Evolutionary conservation across 2,797 vertebrate species (phyloP), one percentile per base, ranked within the genome.

Genomic region (Lacerta viridis): DNA sequence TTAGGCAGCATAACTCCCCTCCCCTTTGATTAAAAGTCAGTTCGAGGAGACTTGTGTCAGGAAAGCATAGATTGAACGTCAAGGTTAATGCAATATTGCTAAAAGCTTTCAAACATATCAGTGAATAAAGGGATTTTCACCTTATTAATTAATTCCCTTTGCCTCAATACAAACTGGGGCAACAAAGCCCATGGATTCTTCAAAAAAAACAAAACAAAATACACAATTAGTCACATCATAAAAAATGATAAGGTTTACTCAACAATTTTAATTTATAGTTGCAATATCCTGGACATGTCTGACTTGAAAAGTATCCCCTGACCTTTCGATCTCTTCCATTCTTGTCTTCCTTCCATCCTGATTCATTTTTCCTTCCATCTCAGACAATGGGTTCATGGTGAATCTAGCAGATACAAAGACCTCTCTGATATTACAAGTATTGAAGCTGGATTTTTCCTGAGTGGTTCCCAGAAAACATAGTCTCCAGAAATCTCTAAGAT

Each of bases 241-340:
- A 41, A 41, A n/a, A 55, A n/a, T 11, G 1, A 43, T 64, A 86
- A 55, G 23, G 20, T 74, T 84, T 84, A 20, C n/a, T 29, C 10
- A 72, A 36, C 17, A 29, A 18, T 3, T 80, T 39, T 25, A 15
- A 29, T 68, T 66, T 43, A 69, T 33, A 75, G 33, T 59, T 43
- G 8, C 18, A 43, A 36, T 71, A 69, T 64, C n/a, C 6, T 29
- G 8, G 85, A 87, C 13, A 80, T 59, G n/a, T 20, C 23, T 79
- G 59, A 68, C 29, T 46, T 20, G 43, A 79, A 46, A 59, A 7
- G 8, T 71, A 17, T 69, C 41, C 79, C 68, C 39, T 36, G 39
- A 0, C 9, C 61, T 89, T 36, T 59, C 36, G 1, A 27, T 1
- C 13, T 0, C 6, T 36, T 27, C 0, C 0, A 0, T 2, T 0